Evolutionary conservation across 2,888 invertebrate species (phyloP).

Genomic region (Zaprionus obscuricornis): DNA sequence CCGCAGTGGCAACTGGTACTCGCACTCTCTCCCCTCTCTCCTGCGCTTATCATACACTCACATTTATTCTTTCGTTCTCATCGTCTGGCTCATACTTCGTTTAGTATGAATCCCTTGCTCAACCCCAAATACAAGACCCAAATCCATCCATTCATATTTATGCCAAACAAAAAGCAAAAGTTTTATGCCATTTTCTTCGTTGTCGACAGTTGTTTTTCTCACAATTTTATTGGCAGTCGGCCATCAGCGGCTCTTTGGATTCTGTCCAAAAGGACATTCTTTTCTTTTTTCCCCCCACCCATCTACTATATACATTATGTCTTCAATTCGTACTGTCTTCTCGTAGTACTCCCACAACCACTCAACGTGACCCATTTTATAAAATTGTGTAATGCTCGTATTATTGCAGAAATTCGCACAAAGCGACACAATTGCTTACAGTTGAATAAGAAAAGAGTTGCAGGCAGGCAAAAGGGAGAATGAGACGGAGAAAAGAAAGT

Average conservation of each 20-base stretch:
- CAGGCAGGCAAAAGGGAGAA: not conserved
- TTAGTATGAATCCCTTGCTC: not conserved
- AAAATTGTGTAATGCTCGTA: conserved; percentile 69
- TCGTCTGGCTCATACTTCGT: not conserved
- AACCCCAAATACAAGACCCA: conserved; percentile 31
- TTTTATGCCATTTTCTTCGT: conserved; percentile 65
- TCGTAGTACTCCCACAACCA: no score
- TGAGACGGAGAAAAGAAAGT: conserved; percentile 5
- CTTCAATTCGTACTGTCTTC: no score
- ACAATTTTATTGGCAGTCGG: conserved; percentile 70
- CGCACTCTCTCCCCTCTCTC: not conserved
- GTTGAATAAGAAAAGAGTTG: not conserved
- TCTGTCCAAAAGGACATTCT: conserved; percentile 32
- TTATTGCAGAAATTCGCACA: conserved; percentile 63
- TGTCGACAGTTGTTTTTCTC: conserved; percentile 73
- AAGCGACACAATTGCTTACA: conserved; percentile 36
- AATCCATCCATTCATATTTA: conserved; percentile 78
- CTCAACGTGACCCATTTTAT: conserved; percentile 74
- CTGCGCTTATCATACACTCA: no score
- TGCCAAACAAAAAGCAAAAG: conserved; percentile 76
- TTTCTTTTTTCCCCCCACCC: not conserved
- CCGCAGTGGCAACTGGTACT: conserved; percentile 57
- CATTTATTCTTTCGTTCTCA: not conserved
- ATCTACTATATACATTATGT: no score
- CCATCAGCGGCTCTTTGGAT: conserved; percentile 56